Conservation (phyloP, 2,113 vertebrate species). For the Rhea pennata region DNA sequence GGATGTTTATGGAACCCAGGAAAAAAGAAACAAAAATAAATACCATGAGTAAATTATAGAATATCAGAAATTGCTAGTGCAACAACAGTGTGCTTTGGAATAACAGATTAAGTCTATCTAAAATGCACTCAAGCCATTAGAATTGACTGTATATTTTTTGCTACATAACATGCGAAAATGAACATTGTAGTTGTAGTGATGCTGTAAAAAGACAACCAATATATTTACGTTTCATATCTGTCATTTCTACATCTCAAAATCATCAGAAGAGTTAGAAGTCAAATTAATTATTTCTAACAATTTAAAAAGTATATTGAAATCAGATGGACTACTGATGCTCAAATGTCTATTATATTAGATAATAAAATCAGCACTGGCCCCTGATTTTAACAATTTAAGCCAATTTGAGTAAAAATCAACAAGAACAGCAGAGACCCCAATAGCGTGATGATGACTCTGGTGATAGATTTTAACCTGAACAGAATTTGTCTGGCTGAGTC, state of each 20-base stretch:
- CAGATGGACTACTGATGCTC: neutral
- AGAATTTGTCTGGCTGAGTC: neutral
- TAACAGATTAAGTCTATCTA: neutral
- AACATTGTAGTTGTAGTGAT: neutral
- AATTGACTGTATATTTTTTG: neutral
- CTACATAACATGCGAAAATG: neutral
- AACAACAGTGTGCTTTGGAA: neutral
- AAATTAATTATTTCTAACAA: neutral
- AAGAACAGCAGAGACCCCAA: neutral
- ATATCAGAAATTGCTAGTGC: neutral
- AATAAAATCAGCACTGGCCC: neutral
- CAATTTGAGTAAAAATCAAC: neutral
- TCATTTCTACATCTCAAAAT: neutral
- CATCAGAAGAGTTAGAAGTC: neutral
- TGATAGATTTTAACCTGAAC: neutral
- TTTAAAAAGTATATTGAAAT: neutral
- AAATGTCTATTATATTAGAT: neutral
- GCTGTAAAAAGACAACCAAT: neutral
- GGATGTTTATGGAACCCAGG: neutral
- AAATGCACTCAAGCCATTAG: neutral
- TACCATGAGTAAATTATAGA: neutral
- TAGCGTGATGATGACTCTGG: neutral
- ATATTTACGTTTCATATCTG: fast-evolving
- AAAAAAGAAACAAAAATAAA: neutral
- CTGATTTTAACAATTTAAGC: neutral